Base-by-base conservation (phyloP, 2,888 invertebrate species). In the Nomada ruficornis region DNA sequence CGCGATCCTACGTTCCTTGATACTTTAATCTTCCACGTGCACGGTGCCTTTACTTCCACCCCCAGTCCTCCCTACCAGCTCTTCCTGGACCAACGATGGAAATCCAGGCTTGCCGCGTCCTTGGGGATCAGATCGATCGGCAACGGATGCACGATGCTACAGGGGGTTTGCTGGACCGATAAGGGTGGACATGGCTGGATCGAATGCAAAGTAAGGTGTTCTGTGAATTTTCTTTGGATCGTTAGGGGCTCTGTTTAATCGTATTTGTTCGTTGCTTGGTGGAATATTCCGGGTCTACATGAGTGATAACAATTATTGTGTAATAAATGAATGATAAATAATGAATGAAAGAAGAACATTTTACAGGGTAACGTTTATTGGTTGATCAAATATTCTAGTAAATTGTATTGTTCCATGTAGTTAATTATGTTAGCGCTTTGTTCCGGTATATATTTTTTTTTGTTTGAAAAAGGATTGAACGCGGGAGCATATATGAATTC, bases 11-110 rank as follows among this genome's bases (percentile, higher is more conserved):
- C 55, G 59, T 36, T 85, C 63, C 81, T 79, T 86, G 84, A 86
- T 80, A 82, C 80, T 83, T 86, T 86, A 86, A 86, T 86, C 86
- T 74, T 71, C 67, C 69, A 55, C 69, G 68, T 47, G 64, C 54
- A 26, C 54, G 11, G 55, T 52, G 9, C 62, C 63, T 70, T 70
- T 62, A 63, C 82, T 71, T 77, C 64, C 72, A 18, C 36, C 9
- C 18, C 20, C 47, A 0, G 0, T 4, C 47, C 47, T 15, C 15
- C 47, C 47, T 10, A 2, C 47, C 3, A 47, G 13, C 3, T 3
- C 47, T 15, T 47, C 70, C 36, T 68, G 10, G 23, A n/a, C 44
- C 76, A 57, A 26, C 57, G 47, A 1, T 18, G 62, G 63, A 36
- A 50, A 55, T 20, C 23, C 10, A 36, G 64, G 52, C 4, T 77